Percentiles rank a stretch among this genome's conserved stretches.
Evolutionary conservation across 2,888 invertebrate species (phyloP).

Genomic region (Eupithecia centaureata): DNA sequence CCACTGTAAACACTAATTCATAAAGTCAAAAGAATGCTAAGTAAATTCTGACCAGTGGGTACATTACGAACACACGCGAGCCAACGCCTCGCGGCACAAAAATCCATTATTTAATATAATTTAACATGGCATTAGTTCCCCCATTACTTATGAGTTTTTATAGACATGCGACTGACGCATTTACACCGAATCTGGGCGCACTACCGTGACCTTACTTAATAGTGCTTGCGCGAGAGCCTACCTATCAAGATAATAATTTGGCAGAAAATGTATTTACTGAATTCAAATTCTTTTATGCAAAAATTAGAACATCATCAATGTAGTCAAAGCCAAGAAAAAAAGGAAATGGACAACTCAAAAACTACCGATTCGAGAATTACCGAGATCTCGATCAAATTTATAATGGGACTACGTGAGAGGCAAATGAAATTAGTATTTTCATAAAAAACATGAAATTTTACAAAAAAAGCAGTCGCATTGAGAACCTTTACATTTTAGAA

Average conservation of each 20-base stretch:
- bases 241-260: not conserved
- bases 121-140: conserved; percentile 50
- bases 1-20: conserved; percentile 4
- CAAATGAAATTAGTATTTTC: too few relatives aligned
- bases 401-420: too few relatives aligned
- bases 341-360: too few relatives aligned
- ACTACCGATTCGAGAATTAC: too few relatives aligned
- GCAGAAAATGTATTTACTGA: too few relatives aligned
- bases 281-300: too few relatives aligned
- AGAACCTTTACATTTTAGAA: too few relatives aligned
- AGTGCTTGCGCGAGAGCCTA: not conserved
- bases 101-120: conserved; percentile 60
- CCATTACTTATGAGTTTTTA: conserved; percentile 44
- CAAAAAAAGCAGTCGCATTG: too few relatives aligned
- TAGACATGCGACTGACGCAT: conserved; percentile 42
- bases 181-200: conserved; percentile 1
- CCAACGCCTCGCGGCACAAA: conserved; percentile 48
- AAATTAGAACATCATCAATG: too few relatives aligned
- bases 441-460: too few relatives aligned
- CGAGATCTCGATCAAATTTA: too few relatives aligned
- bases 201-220: not conserved
- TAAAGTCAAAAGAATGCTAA: conserved; percentile 12
- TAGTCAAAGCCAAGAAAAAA: too few relatives aligned
- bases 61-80: conserved; percentile 46
- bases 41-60: conserved; percentile 24